Percentiles rank a stretch among this genome's conserved stretches.
Conservation (phyloP, 2,797 vertebrate genomes). For the Champsocephalus esox region DNA sequence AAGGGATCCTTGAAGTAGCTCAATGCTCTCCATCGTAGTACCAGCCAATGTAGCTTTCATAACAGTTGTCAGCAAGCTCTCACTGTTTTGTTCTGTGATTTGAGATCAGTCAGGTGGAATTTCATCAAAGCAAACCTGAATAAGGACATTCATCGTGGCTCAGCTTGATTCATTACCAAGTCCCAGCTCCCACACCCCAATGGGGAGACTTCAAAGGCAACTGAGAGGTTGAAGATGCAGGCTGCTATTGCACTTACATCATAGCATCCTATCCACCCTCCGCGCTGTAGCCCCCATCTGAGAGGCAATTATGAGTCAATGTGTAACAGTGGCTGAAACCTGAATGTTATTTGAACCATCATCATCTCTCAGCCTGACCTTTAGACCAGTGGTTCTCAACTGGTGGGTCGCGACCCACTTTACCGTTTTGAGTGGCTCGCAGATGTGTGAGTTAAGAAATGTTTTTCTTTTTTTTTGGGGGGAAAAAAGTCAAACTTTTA, state of each 20-base stretch:
- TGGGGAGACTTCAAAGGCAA: constrained; percentile 69
- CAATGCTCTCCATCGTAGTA: constrained; percentile 23
- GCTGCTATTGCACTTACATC: constrained; percentile 47
- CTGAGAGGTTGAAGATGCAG: constrained; percentile 56
- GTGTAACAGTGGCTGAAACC: constrained; percentile 3
- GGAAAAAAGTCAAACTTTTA: too few relatives aligned
- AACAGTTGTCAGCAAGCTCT: constrained; percentile 51
- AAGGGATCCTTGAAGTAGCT: constrained; percentile 47
- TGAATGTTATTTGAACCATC: constrained; percentile 12
- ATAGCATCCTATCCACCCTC: constrained; percentile 41
- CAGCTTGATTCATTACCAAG: constrained; percentile 72
- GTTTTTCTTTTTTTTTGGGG: too few relatives aligned
- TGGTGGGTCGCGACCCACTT: too few relatives aligned
- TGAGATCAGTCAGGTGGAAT: constrained; percentile 77
- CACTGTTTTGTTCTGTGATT: constrained; percentile 71
- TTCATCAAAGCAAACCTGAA: constrained; percentile 76
- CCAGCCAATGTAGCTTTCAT: constrained; percentile 47
- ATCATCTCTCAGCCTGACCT: constrained; percentile 12
- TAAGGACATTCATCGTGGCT: constrained; percentile 71
- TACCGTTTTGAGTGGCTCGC: too few relatives aligned
- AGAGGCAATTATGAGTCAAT: constrained; percentile 22
- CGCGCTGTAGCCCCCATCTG: constrained; percentile 29
- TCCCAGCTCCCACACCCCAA: constrained; percentile 54
- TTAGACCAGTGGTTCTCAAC: neutral
- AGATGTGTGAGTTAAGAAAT: too few relatives aligned